These are phyloP conservation scores for Phalacrocorax brasilianus DNA, from an alignment of 2,113 vertebrate genomes.

Conservation along the genomic window DNA sequence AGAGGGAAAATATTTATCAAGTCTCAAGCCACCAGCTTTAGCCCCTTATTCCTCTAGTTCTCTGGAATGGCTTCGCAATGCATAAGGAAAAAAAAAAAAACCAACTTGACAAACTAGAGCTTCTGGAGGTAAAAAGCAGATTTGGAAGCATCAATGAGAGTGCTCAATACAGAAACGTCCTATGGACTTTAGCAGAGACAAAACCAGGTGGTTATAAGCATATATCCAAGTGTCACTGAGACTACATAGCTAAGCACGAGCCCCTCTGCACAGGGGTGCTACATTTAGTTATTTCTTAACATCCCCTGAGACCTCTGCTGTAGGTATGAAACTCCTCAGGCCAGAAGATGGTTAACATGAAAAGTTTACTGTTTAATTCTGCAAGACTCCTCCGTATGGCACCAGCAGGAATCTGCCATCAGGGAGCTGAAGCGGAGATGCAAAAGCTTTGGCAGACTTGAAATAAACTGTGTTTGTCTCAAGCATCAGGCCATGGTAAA, in stretches of 20 bases:
- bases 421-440: background rate
- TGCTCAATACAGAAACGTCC: background rate
- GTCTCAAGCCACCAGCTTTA: slow-evolving; percentile 55
- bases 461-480: background rate
- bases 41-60: background rate
- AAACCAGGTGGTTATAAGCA: background rate
- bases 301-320: background rate
- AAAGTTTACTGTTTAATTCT: slow-evolving; percentile 9
- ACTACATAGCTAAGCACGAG: background rate
- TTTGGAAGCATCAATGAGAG: background rate
- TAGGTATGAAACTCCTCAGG: background rate
- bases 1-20: slow-evolving; percentile 75
- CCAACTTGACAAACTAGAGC: background rate
- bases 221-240: background rate
- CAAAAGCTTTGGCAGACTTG: background rate
- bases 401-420: background rate
- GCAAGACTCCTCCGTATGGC: background rate
- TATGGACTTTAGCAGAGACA: background rate
- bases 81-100: rapidly evolving
- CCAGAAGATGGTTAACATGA: background rate
- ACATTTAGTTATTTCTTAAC: background rate
- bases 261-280: background rate
- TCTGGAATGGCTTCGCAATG: background rate
- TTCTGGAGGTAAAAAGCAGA: background rate
- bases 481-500: background rate